Evolutionary conservation across 2,888 invertebrate species (phyloP).

Genomic region (Cosmia trapezina): DNA sequence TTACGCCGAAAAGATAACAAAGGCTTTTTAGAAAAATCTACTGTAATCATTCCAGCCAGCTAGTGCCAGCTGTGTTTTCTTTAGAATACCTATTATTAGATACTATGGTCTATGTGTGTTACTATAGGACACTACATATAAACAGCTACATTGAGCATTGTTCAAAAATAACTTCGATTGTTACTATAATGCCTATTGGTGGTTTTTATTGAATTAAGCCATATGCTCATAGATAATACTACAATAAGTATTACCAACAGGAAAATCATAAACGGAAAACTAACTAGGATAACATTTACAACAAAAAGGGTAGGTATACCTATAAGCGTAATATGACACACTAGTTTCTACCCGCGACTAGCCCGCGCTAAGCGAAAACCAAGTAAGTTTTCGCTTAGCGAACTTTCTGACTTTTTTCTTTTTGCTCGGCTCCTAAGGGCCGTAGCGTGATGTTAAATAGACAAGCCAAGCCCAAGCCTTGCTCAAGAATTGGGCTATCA

Average conservation of each 20-base stretch:
- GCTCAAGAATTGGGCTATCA: too few species aligned
- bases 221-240: neutral
- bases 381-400: too few species aligned
- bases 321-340: neutral
- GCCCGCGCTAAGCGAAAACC: too few species aligned
- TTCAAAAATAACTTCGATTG: neutral
- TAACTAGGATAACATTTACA: neutral
- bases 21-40: neutral
- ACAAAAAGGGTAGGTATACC: neutral
- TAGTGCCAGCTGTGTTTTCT: neutral
- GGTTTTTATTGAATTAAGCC: neutral
- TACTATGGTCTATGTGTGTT: too few species aligned
- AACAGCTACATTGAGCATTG: neutral
- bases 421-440: too few species aligned
- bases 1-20: neutral
- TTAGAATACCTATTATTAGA: neutral
- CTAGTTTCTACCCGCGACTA: too few species aligned
- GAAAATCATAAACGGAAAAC: constrained; percentile 4
- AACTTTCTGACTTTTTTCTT: too few species aligned
- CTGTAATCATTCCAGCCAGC: neutral
- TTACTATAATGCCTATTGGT: neutral
- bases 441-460: too few species aligned
- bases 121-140: too few species aligned
- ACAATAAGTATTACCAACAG: neutral
- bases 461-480: too few species aligned